Percentiles rank a stretch among this genome's conserved stretches.
phyloP scores from a whole-genome alignment of 1,140 invertebrate species.

The Drosophila albomicans region DNA sequence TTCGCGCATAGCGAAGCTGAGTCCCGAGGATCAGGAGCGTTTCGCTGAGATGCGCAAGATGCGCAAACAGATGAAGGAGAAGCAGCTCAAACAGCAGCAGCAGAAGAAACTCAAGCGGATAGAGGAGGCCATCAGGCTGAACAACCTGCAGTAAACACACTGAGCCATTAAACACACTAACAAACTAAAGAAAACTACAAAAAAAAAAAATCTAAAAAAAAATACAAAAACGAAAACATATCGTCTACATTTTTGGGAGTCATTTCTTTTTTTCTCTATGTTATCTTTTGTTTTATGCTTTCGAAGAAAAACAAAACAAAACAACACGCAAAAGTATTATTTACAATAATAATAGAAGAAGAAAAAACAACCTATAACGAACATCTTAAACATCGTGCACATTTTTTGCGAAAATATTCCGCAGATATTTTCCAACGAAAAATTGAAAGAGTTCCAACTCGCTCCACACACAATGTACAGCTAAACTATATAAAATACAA shows the following conservation, averaged over 20 bases:
- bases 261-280: slow-evolving; percentile 18
- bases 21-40: slow-evolving; percentile 67
- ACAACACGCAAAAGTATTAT: slow-evolving; percentile 66
- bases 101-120: slow-evolving; percentile 70
- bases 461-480: slow-evolving; percentile 66
- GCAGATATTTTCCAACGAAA: slow-evolving; percentile 50
- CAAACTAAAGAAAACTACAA: slow-evolving; percentile 20
- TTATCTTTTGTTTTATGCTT: slow-evolving; percentile 43
- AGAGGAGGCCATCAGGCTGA: slow-evolving; percentile 71
- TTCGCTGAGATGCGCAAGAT: slow-evolving; percentile 78
- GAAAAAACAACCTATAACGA: slow-evolving; percentile 23
- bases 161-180: slow-evolving; percentile 3
- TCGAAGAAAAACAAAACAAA: slow-evolving; percentile 7
- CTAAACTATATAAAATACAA: slow-evolving; percentile 44
- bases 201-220: slow-evolving; percentile 2
- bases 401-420: slow-evolving; percentile 52
- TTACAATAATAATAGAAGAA: slow-evolving; percentile 49
- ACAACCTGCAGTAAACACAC: slow-evolving; percentile 57
- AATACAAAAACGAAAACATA: slow-evolving; percentile 32
- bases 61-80: slow-evolving; percentile 69
- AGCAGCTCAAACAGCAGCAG: slow-evolving; percentile 45
- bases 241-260: slow-evolving; percentile 31
- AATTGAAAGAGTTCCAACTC: slow-evolving; percentile 53
- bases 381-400: slow-evolving; percentile 41
- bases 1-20: slow-evolving; percentile 56